Conservation (phyloP, 1,140 invertebrate genomes). For the Meloidogyne floridensis region DNA sequence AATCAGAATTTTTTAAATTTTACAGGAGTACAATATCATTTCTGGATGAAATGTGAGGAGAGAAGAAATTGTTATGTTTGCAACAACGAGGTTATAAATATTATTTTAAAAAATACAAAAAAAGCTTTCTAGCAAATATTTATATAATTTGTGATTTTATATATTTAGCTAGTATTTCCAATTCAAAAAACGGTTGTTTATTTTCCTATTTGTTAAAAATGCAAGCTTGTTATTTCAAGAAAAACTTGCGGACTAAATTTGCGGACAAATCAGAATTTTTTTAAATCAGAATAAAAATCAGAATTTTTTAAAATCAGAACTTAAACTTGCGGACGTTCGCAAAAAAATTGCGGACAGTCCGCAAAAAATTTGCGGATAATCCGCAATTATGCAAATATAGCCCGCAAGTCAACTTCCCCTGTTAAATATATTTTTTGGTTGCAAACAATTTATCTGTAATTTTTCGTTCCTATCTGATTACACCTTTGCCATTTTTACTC, state of each 20-base stretch:
- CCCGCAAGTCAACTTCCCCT: too few species aligned
- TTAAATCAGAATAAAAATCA: too few species aligned
- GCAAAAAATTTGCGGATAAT: too few species aligned
- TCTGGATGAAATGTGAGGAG: constrained; percentile 48
- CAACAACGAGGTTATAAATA: not conserved
- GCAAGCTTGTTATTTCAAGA: not conserved
- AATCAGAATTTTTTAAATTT: not conserved
- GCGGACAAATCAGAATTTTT: too few species aligned
- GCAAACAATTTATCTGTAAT: not conserved
- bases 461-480: not conserved
- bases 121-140: not conserved
- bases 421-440: too few species aligned
- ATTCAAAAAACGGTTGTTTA: not conserved
- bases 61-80: not conserved
- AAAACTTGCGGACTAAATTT: too few species aligned
- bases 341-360: too few species aligned
- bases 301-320: too few species aligned
- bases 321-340: fast-evolving
- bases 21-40: constrained; percentile 56
- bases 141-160: not conserved
- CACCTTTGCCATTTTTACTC: not conserved
- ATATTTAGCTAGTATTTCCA: not conserved
- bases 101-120: not conserved
- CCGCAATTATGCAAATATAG: too few species aligned
- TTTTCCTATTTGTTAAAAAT: not conserved